These are phyloP conservation scores for Hyaena hyaena DNA, from an alignment of 2,113 vertebrate genomes.

Conservation along the genomic window DNA sequence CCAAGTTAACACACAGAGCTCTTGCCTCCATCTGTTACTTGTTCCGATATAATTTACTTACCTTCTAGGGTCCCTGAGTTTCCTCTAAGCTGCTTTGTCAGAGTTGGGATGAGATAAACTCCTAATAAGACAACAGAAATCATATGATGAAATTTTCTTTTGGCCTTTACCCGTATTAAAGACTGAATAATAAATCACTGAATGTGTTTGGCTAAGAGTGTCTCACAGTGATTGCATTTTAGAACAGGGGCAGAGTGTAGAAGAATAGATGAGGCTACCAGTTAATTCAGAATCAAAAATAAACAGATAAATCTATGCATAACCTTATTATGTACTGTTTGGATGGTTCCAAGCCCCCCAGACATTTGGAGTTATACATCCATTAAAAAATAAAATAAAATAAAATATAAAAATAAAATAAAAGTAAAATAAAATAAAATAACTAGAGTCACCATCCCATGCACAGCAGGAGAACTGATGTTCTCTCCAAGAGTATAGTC, in stretches of 20 bases:
- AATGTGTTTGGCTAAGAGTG: not conserved
- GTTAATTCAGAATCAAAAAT: not conserved
- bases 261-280: not conserved
- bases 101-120: not conserved
- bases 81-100: not conserved
- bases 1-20: not conserved
- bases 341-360: not conserved
- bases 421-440: not conserved
- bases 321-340: not conserved
- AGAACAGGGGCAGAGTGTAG: not conserved
- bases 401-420: not conserved
- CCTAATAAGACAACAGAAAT: not conserved
- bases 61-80: not conserved
- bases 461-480: not conserved
- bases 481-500: not conserved
- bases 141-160: not conserved
- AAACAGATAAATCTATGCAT: not conserved
- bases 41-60: not conserved
- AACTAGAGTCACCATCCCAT: not conserved
- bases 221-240: not conserved
- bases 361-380: not conserved
- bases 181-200: not conserved
- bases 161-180: not conserved
- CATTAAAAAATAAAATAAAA: not conserved
- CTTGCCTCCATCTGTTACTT: not conserved